A percentile compares a stretch with the other conserved stretches of the same genome.
Conservation (phyloP, 2,888 invertebrate species). For the Philereme transversata region DNA sequence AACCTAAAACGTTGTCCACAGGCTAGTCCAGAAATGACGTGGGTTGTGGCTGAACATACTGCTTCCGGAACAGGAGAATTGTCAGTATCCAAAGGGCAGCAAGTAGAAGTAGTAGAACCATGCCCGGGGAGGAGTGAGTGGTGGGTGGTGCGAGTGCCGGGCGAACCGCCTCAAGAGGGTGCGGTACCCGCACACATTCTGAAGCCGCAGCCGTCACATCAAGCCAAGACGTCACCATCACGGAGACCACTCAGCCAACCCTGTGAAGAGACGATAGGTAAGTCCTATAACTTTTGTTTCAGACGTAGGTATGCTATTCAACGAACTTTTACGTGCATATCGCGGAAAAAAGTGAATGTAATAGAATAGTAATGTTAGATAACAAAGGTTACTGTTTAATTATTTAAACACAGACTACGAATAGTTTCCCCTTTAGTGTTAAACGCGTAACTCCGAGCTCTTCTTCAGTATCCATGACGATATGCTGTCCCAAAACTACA, state of each 20-base stretch:
- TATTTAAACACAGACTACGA: too few species aligned
- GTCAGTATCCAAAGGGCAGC: conserved; percentile 94
- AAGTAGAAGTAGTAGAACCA: conserved; percentile 95
- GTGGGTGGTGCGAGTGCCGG: conserved; percentile 87
- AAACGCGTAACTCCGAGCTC: too few species aligned
- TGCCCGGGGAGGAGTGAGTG: conserved; percentile 87
- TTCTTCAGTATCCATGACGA: too few species aligned
- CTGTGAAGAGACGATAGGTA: conserved; percentile 76
- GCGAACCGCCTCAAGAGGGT: conserved; percentile 88
- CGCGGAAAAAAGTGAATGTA: too few species aligned
- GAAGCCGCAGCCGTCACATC: conserved; percentile 69
- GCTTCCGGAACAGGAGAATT: conserved; percentile 92
- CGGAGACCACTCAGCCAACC: conserved; percentile 72
- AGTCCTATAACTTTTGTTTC: conserved; percentile 51
- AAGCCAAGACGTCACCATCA: conserved; percentile 71
- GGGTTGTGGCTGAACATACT: conserved; percentile 94
- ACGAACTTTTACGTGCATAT: too few species aligned
- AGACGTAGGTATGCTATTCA: too few species aligned
- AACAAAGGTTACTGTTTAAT: too few species aligned
- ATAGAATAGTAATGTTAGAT: too few species aligned
- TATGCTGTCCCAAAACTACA: too few species aligned
- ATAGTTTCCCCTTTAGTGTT: too few species aligned
- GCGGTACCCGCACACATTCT: conserved; percentile 91
- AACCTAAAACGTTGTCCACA: conserved; percentile 61
- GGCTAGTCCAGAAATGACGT: conserved; percentile 94